Evolutionary conservation across 2,888 invertebrate genomes (phyloP).

Genomic region (Phrixothrix hirtus): DNA sequence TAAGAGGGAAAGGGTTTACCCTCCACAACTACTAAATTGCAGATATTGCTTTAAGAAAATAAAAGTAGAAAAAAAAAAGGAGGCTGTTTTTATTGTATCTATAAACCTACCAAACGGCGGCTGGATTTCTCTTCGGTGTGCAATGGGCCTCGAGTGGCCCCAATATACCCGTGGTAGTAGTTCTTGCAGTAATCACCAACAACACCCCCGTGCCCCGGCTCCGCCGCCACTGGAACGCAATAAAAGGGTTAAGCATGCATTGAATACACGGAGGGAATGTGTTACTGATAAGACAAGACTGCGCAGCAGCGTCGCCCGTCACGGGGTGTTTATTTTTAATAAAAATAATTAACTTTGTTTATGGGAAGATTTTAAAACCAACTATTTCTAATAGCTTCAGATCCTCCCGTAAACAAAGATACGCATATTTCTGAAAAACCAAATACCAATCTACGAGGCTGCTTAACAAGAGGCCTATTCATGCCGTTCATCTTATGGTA

Average conservation of each 20-base stretch:
- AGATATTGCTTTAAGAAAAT: conserved; percentile 20
- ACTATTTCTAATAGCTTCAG: not conserved
- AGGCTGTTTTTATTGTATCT: conserved; percentile 28
- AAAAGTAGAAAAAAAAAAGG: conserved; percentile 25
- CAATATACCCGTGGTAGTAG: conserved; percentile 71
- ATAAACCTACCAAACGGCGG: conserved; percentile 72
- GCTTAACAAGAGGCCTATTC: conserved; percentile 89
- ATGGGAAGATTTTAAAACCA: conserved; percentile 18
- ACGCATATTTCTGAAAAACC: conserved; percentile 19
- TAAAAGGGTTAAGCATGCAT: conserved; percentile 39
- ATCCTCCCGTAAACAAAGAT: conserved; percentile 23
- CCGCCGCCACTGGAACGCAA: conserved; percentile 78
- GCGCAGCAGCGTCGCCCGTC: conserved; percentile 57
- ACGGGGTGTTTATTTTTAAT: conserved; percentile 51
- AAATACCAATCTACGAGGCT: conserved; percentile 85
- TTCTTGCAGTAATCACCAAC: conserved; percentile 86
- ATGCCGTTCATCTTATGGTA: conserved; percentile 97
- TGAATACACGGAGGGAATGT: conserved; percentile 22
- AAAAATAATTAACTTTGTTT: conserved; percentile 19
- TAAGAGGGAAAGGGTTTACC: not conserved
- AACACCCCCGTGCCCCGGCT: conserved; percentile 76
- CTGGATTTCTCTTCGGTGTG: conserved; percentile 67
- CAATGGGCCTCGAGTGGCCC: conserved; percentile 60
- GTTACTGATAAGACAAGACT: conserved; percentile 18
- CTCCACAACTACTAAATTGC: not conserved